phyloP scores from a whole-genome alignment of 35 echinoderm and acorn worm species.

The Acanthaster planci region DNA sequence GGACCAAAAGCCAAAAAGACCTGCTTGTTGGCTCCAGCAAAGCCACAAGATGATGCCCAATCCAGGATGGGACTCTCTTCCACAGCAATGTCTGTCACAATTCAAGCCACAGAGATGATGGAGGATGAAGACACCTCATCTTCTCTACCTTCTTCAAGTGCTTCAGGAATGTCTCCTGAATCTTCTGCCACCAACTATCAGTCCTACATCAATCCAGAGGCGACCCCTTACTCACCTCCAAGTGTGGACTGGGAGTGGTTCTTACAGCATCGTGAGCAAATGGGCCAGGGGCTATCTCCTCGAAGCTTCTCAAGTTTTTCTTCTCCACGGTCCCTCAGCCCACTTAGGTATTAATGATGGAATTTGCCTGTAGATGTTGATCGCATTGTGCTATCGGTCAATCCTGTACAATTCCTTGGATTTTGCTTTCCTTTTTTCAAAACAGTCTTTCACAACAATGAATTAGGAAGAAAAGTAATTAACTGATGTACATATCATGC shows the following conservation, averaged over 20 bases:
- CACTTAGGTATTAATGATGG: not conserved
- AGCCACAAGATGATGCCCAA: not conserved
- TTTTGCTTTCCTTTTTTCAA: too few relatives aligned
- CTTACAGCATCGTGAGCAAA: constrained; percentile 14
- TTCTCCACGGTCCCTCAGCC: not conserved
- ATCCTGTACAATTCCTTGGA: too few relatives aligned
- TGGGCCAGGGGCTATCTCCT: not conserved
- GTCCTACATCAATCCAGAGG: not conserved
- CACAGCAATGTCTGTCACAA: not conserved
- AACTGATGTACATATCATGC: too few relatives aligned
- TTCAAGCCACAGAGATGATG: not conserved
- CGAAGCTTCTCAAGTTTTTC: constrained; percentile 20
- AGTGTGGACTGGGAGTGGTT: constrained; percentile 17
- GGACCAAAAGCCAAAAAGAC: not conserved
- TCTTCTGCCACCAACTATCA: not conserved
- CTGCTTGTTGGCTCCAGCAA: not conserved
- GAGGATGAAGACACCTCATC: not conserved
- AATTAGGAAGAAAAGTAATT: too few relatives aligned
- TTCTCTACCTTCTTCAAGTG: not conserved
- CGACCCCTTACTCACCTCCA: constrained; percentile 23
- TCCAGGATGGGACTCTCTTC: not conserved
- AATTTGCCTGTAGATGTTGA: not conserved
- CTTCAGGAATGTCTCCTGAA: not conserved
- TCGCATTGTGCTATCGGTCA: too few relatives aligned
- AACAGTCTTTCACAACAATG: too few relatives aligned